Base-by-base conservation (phyloP, 2,797 vertebrate genomes). In the Psittacula derbiana region DNA sequence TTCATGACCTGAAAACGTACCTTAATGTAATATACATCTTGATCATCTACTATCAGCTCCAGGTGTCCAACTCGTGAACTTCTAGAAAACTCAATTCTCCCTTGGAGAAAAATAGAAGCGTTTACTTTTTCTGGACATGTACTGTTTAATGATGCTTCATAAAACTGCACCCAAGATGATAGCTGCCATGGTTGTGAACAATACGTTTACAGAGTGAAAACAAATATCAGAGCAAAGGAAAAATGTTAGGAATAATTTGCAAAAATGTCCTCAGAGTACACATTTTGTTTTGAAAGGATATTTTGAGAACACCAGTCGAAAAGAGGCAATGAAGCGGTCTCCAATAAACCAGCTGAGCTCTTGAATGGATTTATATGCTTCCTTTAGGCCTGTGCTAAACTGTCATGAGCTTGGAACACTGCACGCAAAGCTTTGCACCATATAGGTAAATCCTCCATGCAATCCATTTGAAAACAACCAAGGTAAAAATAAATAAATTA, bases 31-130 rank as follows among this genome's bases (percentile, higher is more conserved):
- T 98, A 98, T 64, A 98, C 89, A 8, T 98, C 97, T 93, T 38
- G 86, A 28, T 98, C 97, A 87, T 99, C 98, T 73, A 99, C 92
- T 38, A 96, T 88, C 81, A 99, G 93, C 89, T 99, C 99, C 92
- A 98, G 96, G 87, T 98, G 98, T 75, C 98, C 98, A 71, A 88
- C 83, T 33, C 55, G 96, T 7, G 96, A 78, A 44, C 91, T 98
- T 96, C 90, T 97, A 18, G 98, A 97, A 90, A 98, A 97, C 50
- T 98, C 98, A 23, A 98, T 95, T 97, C 98, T 98, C 57, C 98
- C 99, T 99, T 96, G 81, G 43, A 94, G 70, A 75, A 72, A 95
- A 93, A 88, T 2, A 74, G 55, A 90, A 31, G 5, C 8, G 8
- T 57, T 96, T 82, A 95, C 16, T 58, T 81, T 55, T 80, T 40